phyloP scores from a whole-genome alignment of 1,140 invertebrate species.

The Drosophila miranda region DNA sequence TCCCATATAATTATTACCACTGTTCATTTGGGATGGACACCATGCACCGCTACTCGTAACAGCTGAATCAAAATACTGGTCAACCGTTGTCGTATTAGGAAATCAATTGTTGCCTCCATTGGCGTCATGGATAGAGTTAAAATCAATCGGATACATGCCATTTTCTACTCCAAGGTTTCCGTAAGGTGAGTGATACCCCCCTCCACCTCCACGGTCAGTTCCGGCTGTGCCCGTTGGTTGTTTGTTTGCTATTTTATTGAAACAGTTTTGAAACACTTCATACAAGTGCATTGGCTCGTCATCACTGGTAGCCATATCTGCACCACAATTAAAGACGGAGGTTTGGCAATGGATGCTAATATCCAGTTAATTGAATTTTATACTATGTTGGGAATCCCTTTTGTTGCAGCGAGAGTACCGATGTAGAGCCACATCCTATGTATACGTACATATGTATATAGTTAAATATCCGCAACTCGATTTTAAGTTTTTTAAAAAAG shows the following conservation, averaged over 20 bases:
- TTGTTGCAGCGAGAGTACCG: conserved; percentile 45
- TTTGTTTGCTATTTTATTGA: conserved; percentile 98
- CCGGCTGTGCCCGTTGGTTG: conserved; percentile 88
- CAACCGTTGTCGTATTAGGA: conserved; percentile 84
- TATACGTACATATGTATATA: conserved; percentile 46
- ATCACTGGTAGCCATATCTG: conserved; percentile 97
- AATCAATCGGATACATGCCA: conserved; percentile 95
- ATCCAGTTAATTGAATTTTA: conserved; percentile 49
- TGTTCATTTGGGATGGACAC: conserved; percentile 74
- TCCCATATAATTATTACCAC: conserved; percentile 57
- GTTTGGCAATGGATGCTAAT: conserved; percentile 32
- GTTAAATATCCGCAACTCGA: too few species aligned
- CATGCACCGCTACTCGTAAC: conserved; percentile 68
- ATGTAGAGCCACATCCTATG: conserved; percentile 48
- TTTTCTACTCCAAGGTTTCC: conserved; percentile 91
- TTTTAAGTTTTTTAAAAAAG: too few species aligned
- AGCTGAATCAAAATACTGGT: conserved; percentile 80
- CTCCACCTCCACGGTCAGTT: conserved; percentile 88
- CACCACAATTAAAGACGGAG: conserved; percentile 6
- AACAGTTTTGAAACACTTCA: conserved; percentile 98
- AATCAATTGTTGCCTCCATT: conserved; percentile 86
- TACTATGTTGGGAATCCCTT: conserved; percentile 24
- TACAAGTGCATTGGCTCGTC: conserved; percentile 97
- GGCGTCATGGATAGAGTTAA: conserved; percentile 84
- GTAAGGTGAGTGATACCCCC: conserved; percentile 91